Base-by-base conservation (phyloP, 2,888 invertebrate genomes). In the Eledona agricola region DNA sequence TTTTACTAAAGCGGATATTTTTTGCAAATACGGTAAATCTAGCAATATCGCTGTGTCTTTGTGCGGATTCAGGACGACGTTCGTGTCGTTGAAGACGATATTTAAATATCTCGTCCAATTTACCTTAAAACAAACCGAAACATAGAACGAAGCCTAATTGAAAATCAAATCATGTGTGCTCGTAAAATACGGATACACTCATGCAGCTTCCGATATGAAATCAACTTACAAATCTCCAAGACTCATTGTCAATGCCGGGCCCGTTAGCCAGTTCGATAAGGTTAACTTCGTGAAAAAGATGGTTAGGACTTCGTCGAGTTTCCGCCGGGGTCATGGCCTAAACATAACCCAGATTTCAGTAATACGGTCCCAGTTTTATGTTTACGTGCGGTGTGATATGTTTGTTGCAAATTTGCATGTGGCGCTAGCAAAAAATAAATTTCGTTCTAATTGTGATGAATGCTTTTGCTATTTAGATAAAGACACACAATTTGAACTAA, bases 301-400 rank as follows among this genome's bases (percentile, higher is more conserved):
- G 84, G 5, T 80, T 81, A 10, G 81, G 80, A 62, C 85, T 83
- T 56, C 84, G 79, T 1, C 85, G 78, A 6, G 83, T 79, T 68
- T 85, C 84, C 34, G 81, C 78, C 0, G 85, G 82, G 0, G 83
- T 83, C 83, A 86, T 84, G 62, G 84, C 83, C 85, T 85, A 72
- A 20, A 67, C 42, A 64, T 55, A 58, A 62, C 63, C 57, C 62
- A 62, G 58, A 63, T 63, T 63, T 57, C 29, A 37, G 52, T 50
- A 22, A 52, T 49, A 43, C 57, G 55, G 53, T 51, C 51, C 62
- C 59, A 64, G 64, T 66, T 64, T 63, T 63, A 58, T 63, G 62
- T 65, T 63, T 63, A 65, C 62, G 64, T 58, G 55, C 62, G 53
- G 34, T 42, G 62, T 64, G 65, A 65, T 67, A 65, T 65, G 66